phyloP scores from a whole-genome alignment of 2,888 invertebrate species.

The Melipona bicolor region DNA sequence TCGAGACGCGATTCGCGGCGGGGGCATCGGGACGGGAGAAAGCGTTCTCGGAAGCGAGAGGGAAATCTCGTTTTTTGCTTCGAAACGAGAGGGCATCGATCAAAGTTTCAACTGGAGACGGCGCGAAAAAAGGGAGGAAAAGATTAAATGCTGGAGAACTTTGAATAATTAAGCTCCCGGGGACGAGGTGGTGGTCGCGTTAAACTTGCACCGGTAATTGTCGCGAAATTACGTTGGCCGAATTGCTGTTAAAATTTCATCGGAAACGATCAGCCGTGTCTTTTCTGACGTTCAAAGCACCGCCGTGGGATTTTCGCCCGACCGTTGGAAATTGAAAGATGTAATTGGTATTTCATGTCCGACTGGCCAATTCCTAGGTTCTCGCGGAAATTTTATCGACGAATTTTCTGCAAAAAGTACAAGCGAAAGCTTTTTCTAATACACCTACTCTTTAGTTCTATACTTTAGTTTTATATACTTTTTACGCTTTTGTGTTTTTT shows the following conservation, averaged over 20 bases:
- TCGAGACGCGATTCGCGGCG: neutral
- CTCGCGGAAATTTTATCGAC: no score
- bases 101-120: conserved; percentile 10
- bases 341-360: neutral
- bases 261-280: conserved; percentile 4
- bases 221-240: conserved; percentile 24
- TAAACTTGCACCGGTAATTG: conserved; percentile 26
- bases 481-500: no score
- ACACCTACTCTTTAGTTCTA: no score
- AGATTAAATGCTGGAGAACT: conserved; percentile 44
- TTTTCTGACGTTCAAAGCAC: neutral
- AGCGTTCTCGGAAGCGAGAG: neutral
- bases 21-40: neutral
- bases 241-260: conserved; percentile 21
- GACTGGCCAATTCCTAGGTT: neutral
- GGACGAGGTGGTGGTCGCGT: conserved; percentile 7
- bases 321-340: neutral
- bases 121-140: neutral
- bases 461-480: no score
- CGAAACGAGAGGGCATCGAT: conserved; percentile 18
- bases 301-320: neutral
- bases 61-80: neutral
- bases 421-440: no score
- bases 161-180: conserved; percentile 33
- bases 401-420: no score